A percentile compares a stretch with the other conserved stretches of the same genome.
phyloP scores from a whole-genome alignment of 2,888 invertebrate genomes.

The Lathronympha strigana region DNA sequence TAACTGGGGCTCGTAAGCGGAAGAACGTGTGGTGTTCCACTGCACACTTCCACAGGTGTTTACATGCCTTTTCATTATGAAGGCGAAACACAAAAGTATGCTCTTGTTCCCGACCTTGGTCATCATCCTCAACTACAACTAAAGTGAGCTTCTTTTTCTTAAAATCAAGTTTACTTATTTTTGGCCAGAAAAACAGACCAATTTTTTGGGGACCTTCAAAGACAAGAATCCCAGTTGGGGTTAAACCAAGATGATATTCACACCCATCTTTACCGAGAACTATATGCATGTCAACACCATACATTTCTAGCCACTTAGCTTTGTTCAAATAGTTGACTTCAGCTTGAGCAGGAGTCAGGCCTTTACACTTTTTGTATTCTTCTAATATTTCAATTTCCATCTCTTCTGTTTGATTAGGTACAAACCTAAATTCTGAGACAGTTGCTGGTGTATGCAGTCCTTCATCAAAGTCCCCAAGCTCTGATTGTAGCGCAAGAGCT shows the following conservation, averaged over 20 bases:
- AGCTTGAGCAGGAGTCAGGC: conserved; percentile 97
- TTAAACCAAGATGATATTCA: conserved; percentile 97
- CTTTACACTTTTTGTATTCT: conserved; percentile 93
- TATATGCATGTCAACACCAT: conserved; percentile 99
- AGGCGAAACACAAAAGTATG: conserved; percentile 99
- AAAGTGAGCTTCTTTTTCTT: conserved; percentile 98
- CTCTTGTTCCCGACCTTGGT: conserved; percentile 97
- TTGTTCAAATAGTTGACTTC: conserved; percentile 98
- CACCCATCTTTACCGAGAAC: conserved; percentile 98
- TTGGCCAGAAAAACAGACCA: conserved; percentile 99
- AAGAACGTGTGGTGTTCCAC: conserved; percentile 99
- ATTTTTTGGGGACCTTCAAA: conserved; percentile 99
- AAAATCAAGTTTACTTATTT: conserved; percentile 98
- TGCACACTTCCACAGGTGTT: conserved; percentile 99
- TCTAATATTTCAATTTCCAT: conserved; percentile 97
- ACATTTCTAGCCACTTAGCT: conserved; percentile 99
- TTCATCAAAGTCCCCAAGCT: conserved; percentile 98
- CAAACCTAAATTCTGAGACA: conserved; percentile 99
- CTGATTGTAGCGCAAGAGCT: conserved; percentile 97
- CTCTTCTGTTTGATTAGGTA: conserved; percentile 97
- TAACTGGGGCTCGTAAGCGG: conserved; percentile 94
- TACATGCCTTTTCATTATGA: conserved; percentile 98
- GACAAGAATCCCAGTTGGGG: conserved; percentile 98
- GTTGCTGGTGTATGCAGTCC: conserved; percentile 96
- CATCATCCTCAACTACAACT: conserved; percentile 99